Percentiles rank a stretch among this genome's conserved stretches.
phyloP scores from a whole-genome alignment of 53 echinoderm and acorn worm genomes.

The Mesocentrotus franciscanus region DNA sequence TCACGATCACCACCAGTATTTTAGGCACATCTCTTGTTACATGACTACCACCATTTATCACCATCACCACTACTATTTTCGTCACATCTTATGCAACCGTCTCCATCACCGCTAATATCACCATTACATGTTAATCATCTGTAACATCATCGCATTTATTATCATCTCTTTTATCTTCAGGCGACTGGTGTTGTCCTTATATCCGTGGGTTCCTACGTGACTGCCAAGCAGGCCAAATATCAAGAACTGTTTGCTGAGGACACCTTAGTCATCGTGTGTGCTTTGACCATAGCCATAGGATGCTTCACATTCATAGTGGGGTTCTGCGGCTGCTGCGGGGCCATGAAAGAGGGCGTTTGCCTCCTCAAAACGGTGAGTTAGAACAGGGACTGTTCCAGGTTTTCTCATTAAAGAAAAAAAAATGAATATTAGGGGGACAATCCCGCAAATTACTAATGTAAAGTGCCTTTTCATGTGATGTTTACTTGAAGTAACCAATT shows the following conservation, averaged over 20 bases:
- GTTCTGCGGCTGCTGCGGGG: constrained; percentile 76
- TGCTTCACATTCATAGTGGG: constrained; percentile 78
- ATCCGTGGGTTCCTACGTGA: constrained; percentile 69
- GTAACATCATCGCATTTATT: background rate
- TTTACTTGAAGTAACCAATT: too few species aligned
- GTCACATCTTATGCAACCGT: background rate
- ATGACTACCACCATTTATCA: background rate
- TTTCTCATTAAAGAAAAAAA: too few species aligned
- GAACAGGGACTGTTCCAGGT: too few species aligned
- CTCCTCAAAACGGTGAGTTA: constrained; percentile 71
- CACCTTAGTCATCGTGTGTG: constrained; percentile 65
- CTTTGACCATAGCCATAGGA: constrained; percentile 71
- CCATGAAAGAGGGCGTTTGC: constrained; percentile 57
- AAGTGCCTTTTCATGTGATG: too few species aligned
- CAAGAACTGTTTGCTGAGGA: constrained; percentile 62
- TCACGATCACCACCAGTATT: background rate
- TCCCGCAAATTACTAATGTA: too few species aligned
- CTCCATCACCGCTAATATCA: background rate
- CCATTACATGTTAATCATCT: background rate
- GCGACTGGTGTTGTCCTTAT: constrained; percentile 70
- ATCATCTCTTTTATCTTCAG: constrained; percentile 43
- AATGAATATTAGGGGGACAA: too few species aligned
- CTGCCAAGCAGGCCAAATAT: constrained; percentile 62
- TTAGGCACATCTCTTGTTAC: background rate
- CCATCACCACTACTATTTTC: background rate